Evolutionary conservation across 2,888 invertebrate species (phyloP), one percentile per base, ranked within the genome.

Genomic region (Macroteleia sp.): DNA sequence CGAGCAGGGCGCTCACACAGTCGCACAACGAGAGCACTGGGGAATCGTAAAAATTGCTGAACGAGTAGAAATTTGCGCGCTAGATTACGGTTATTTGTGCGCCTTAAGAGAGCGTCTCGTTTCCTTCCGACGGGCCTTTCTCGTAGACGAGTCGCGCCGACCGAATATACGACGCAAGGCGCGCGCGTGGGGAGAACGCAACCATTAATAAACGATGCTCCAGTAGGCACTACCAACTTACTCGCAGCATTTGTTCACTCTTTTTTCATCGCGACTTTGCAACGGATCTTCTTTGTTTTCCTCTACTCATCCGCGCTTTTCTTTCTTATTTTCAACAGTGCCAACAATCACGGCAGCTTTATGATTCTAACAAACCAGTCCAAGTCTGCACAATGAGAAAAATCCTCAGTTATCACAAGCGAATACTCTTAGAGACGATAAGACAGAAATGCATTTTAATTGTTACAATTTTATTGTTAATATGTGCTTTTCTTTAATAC

Each of bases 181-280:
- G 59, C 57, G 52, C 44, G 61, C 25, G 61, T 48, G 64, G 30
- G 41, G 54, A 50, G 52, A 42, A 25, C 28, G 66, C 46, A 74
- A 74, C 74, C 67, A 67, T 74, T 74, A 74, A 79, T 79, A 79
- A 79, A 69, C 61, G 70, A 75, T 62, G 74, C 66, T 71, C 66
- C 61, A 46, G 75, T 75, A 79, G 75, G 59, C 66, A 64, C 50
- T 69, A 42, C 64, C 36, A 50, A 66, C 74, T 48, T 20, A 62
- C 62, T 62, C 50, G 44, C 52, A 28, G 50, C 34, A 22, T 59
- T 56, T 57, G 54, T 56, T 50, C 39, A 19, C 52, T 54, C 52
- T 71, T 62, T 62, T 59, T 71, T 61, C 62, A 34, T 76, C 67
- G 74, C 70, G 74, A 57, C 67, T 75, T 75, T 44, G 44, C 64